phyloP scores from a whole-genome alignment of 2,113 vertebrate species.

The Cyprinus carpio region DNA sequence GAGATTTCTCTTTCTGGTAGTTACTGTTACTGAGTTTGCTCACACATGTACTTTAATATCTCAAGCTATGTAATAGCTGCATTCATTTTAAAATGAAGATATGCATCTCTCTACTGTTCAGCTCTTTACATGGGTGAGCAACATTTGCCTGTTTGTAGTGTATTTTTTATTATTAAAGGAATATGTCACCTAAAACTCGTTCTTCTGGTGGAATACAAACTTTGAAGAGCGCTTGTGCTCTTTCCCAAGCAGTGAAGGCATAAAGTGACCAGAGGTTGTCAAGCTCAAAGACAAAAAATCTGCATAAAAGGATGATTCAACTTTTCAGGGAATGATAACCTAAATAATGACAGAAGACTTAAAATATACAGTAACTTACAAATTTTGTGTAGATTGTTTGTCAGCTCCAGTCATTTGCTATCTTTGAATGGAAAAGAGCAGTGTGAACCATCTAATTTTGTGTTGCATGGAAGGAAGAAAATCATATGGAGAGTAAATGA shows the following conservation, averaged over 20 bases:
- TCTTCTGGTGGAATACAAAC: background rate
- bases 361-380: background rate
- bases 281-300: background rate
- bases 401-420: background rate
- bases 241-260: background rate
- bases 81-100: background rate
- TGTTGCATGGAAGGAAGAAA: background rate
- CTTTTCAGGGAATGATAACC: background rate
- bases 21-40: background rate
- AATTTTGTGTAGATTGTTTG: background rate
- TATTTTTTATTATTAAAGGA: background rate
- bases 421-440: background rate
- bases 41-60: background rate
- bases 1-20: constrained; percentile 41
- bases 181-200: background rate
- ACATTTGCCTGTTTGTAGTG: background rate
- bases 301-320: background rate
- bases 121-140: background rate
- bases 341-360: background rate
- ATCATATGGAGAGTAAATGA: background rate
- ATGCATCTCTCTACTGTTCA: background rate
- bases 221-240: background rate
- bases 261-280: background rate
- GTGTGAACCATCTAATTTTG: background rate
- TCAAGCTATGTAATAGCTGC: background rate